Conservation (phyloP, 2,113 vertebrate genomes). For the Crotalus tigris region DNA sequence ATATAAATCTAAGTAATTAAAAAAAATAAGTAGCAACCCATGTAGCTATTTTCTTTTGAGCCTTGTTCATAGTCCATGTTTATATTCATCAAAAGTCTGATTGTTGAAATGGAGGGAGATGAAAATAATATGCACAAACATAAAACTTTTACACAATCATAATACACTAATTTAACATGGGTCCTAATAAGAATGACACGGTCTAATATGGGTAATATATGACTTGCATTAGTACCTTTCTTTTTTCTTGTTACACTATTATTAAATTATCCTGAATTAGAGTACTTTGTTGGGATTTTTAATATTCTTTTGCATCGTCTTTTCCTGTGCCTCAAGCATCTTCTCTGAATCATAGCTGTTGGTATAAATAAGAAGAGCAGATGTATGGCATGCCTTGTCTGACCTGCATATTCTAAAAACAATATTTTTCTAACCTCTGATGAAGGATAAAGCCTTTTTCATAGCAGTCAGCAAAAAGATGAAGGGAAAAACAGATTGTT, state of each 20-base stretch:
- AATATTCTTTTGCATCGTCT: not conserved
- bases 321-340: not conserved
- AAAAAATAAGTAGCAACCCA: not conserved
- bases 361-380: not conserved
- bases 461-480: slow-evolving; percentile 45
- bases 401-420: slow-evolving; percentile 15
- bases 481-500: slow-evolving; percentile 45
- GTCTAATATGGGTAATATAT: not conserved
- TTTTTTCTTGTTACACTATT: not conserved
- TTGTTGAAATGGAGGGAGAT: not conserved
- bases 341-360: not conserved
- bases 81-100: not conserved
- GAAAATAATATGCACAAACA: not conserved
- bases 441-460: slow-evolving; percentile 46
- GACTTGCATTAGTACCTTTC: not conserved
- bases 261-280: not conserved
- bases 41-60: not conserved
- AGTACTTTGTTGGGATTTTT: not conserved
- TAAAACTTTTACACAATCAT: not conserved
- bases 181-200: not conserved
- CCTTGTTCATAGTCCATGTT: not conserved
- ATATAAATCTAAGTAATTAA: not conserved
- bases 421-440: slow-evolving; percentile 39
- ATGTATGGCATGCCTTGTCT: not conserved
- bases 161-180: not conserved